Conservation (phyloP, 2,797 vertebrate species). For the Pipistrellus kuhlii region DNA sequence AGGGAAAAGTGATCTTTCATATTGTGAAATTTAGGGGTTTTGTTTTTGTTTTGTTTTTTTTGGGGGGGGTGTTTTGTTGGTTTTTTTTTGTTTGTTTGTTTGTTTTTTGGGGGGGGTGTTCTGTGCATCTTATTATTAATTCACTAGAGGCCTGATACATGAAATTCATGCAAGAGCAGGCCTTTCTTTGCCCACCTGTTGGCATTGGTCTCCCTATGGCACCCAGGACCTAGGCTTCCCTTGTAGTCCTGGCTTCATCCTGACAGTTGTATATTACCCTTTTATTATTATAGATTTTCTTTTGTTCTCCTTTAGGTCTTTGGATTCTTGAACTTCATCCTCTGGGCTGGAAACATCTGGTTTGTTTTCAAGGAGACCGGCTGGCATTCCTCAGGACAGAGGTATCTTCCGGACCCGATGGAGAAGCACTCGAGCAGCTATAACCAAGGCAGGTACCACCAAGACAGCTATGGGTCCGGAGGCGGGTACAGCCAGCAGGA, state of each 20-base stretch:
- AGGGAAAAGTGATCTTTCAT: neutral
- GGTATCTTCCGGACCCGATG: slow-evolving; percentile 88
- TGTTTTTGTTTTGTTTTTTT: neutral
- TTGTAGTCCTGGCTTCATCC: too few relatives aligned
- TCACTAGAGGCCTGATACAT: neutral
- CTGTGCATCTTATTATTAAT: neutral
- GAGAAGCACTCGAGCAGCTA: slow-evolving; percentile 93
- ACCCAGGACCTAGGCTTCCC: too few relatives aligned
- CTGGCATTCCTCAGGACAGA: slow-evolving; percentile 95
- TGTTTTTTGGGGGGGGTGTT: neutral
- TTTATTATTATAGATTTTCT: neutral
- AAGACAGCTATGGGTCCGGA: slow-evolving; percentile 92
- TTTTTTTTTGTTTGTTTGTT: neutral
- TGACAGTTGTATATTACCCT: too few relatives aligned
- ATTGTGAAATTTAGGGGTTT: neutral
- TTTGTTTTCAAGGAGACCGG: slow-evolving; percentile 99
- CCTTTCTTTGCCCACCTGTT: too few relatives aligned
- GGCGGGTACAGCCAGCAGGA: slow-evolving; percentile 91
- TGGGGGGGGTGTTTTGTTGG: too few relatives aligned
- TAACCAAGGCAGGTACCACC: slow-evolving; percentile 91
- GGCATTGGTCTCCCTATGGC: too few relatives aligned
- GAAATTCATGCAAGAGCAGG: too few relatives aligned
- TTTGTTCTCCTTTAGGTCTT: slow-evolving; percentile 91
- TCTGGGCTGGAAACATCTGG: slow-evolving; percentile 99
- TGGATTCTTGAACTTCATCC: slow-evolving; percentile 98